phyloP scores from a whole-genome alignment of 2,797 vertebrate species.

The Parauchenoglanis ngamensis region DNA sequence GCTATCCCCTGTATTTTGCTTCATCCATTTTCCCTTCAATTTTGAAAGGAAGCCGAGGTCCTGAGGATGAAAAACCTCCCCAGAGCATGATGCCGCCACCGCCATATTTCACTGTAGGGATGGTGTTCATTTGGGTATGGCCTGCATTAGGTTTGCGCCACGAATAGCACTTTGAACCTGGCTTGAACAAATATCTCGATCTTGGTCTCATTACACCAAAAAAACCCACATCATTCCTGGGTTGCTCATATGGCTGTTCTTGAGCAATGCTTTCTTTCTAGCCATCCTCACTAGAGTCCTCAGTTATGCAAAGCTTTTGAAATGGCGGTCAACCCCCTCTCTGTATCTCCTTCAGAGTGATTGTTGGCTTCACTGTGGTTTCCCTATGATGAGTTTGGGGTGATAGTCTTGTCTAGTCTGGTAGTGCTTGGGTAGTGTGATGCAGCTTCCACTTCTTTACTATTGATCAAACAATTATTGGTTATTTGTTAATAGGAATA shows the following conservation, averaged over 20 bases:
- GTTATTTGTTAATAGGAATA: too few relatives aligned
- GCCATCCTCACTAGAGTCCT: not conserved
- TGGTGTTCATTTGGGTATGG: not conserved
- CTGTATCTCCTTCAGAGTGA: not conserved
- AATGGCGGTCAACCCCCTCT: not conserved
- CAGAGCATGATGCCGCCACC: not conserved
- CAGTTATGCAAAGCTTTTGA: not conserved
- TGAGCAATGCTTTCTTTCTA: not conserved
- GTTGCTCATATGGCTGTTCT: not conserved
- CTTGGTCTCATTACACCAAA: not conserved
- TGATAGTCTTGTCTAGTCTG: too few relatives aligned
- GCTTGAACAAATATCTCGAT: not conserved
- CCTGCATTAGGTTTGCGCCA: not conserved
- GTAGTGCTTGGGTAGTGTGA: not conserved
- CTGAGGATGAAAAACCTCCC: not conserved
- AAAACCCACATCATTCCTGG: not conserved
- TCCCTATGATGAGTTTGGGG: not conserved
- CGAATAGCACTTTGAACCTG: not conserved
- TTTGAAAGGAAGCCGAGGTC: not conserved
- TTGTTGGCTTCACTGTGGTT: not conserved
- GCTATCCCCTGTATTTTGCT: not conserved
- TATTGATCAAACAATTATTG: not conserved
- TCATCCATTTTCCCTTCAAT: not conserved
- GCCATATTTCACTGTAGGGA: not conserved
- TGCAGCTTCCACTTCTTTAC: not conserved